Percentiles rank a stretch among this genome's conserved stretches.
Conservation (phyloP, 2,797 vertebrate genomes). For the Rhincodon typus region DNA sequence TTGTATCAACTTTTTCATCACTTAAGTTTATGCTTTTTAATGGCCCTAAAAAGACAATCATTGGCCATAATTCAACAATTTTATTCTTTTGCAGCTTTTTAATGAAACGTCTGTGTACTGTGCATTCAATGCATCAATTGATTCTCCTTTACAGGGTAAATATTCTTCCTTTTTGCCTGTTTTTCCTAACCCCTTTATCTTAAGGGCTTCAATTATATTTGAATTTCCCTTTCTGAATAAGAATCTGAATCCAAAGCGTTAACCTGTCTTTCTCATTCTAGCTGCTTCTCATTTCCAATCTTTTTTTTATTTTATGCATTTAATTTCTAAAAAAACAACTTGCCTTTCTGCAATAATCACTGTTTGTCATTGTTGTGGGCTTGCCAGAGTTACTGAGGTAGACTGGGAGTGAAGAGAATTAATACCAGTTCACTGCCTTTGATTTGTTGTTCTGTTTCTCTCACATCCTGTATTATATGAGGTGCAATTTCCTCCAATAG, state of each 20-base stretch:
- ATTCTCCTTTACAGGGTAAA: neutral
- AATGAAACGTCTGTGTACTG: neutral
- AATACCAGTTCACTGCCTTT: neutral
- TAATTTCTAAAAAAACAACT: neutral
- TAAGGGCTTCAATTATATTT: neutral
- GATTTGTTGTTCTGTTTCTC: neutral
- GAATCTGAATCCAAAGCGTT: neutral
- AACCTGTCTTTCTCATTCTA: neutral
- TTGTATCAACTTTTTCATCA: neutral
- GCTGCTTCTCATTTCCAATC: neutral
- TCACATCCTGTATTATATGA: neutral
- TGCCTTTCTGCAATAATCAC: neutral
- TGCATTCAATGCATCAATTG: neutral
- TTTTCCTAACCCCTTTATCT: neutral
- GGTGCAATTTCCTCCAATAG: neutral
- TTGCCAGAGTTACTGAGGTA: too few species aligned
- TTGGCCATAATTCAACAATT: neutral
- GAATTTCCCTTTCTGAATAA: neutral
- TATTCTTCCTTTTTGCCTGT: neutral
- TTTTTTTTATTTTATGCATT: neutral
- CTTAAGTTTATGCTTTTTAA: neutral
- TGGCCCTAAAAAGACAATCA: too few species aligned
- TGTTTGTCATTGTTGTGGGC: neutral
- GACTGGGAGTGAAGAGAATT: neutral
- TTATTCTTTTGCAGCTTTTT: neutral